Conservation (phyloP, 2,888 invertebrate genomes). For the Lasioglossum malachurum region DNA sequence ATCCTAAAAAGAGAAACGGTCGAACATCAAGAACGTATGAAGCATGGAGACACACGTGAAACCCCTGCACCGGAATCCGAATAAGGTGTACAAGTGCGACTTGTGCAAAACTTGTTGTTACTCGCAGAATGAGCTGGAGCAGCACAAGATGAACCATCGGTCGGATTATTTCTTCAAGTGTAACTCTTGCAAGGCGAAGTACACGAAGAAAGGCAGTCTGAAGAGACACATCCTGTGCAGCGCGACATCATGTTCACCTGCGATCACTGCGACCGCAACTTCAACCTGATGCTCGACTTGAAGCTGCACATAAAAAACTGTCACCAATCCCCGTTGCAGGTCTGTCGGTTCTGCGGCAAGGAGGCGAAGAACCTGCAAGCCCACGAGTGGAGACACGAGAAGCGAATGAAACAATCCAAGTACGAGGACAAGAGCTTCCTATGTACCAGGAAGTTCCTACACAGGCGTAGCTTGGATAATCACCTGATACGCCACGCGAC, state of each 20-base stretch:
- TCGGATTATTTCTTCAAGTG: constrained; percentile 74
- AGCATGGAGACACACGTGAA: constrained; percentile 68
- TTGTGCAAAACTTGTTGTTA: constrained; percentile 62
- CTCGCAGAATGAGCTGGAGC: constrained; percentile 60
- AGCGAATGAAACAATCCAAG: constrained; percentile 53
- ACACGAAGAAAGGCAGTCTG: constrained; percentile 67
- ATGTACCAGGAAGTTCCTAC: constrained; percentile 74
- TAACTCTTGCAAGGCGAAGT: constrained; percentile 67
- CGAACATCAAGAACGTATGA: constrained; percentile 49
- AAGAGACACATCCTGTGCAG: constrained; percentile 67
- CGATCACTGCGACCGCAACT: constrained; percentile 72
- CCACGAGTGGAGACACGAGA: constrained; percentile 77
- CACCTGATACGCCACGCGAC: constrained; percentile 73
- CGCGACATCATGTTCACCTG: constrained; percentile 64
- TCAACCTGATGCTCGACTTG: constrained; percentile 71
- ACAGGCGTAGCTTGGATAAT: constrained; percentile 73
- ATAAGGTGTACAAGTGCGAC: constrained; percentile 66
- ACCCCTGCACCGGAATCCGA: constrained; percentile 62
- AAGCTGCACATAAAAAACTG: constrained; percentile 67
- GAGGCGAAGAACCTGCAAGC: constrained; percentile 71
- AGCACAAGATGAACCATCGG: constrained; percentile 74
- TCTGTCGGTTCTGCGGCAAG: constrained; percentile 77
- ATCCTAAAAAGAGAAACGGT: constrained; percentile 6
- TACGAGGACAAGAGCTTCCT: constrained; percentile 70
- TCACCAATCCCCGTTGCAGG: constrained; percentile 62